Base-by-base conservation (phyloP, 1,140 invertebrate genomes). In the Oryzaephilus surinamensis region DNA sequence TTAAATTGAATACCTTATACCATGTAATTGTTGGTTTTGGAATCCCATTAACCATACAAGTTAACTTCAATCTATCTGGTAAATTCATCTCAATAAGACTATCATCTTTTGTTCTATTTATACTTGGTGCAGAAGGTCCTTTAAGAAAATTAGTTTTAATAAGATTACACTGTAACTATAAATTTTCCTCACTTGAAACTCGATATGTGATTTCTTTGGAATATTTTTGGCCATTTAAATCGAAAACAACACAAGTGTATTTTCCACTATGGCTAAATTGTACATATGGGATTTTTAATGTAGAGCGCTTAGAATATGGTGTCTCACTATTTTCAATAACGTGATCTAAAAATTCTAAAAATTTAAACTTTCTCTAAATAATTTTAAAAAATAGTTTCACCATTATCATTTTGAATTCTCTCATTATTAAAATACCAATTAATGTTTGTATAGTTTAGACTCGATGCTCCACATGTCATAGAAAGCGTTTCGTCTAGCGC, bases 401-500 rank as follows among this genome's bases (percentile, higher is more conserved):
- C n/a, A n/a, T n/a, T n/a, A n/a, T n/a, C n/a, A n/a, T n/a, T n/a
- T n/a, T 24, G 10, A n/a, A 24, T 7, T 11, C 8, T 8, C 8
- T 24, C 11, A 10, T 24, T 24, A 24, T 24, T 24, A 10, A n/a
- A 24, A 24, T 24, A 24, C 36, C 36, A 38, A 14, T 21, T 11
- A 10, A 38, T 14, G 12, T 33, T n/a, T 7, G 6, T 33, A n/a
- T 33, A 19, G 12, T 33, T 33, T 6, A 8, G 7, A 12, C 16
- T 1, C 2, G 32, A 33, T n/a, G 32, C 32, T 2, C 32, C 32
- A 33, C 32, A 33, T 8, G 16, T 33, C 17, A 33, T 19, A 8
- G 11, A 18, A n/a, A 33, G 11, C 7, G 6, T 6, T 17, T 33
- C 20, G 1, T 12, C 2, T 15, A 3, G 7, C 6, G 16, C 32